Evolutionary conservation across 1,140 invertebrate species (phyloP), one percentile per base, ranked within the genome.

Genomic region (Drosophila nebulosa): DNA sequence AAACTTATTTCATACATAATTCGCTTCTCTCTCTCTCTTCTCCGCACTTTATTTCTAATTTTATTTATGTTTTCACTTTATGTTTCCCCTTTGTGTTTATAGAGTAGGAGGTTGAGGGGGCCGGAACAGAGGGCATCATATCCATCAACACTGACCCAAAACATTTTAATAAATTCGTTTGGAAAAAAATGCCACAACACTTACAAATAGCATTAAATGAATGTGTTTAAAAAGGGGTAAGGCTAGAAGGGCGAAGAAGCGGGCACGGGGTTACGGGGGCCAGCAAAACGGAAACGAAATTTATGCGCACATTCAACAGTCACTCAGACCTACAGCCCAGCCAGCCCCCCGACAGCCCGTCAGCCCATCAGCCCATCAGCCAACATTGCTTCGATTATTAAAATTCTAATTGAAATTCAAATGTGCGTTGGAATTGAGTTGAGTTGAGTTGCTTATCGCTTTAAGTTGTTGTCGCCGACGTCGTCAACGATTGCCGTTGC

Each of bases 371-470:
- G n/a, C n/a, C n/a, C n/a, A n/a, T n/a, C n/a, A 30, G 65, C 53
- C 30, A 63, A 22, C 65, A 62, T 56, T 61, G 78, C 69, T 78
- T 86, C 81, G 81, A 86, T 86, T 86, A 86, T 86, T 86, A 86
- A 88, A 86, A 88, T 88, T 86, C 81, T 86, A 86, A 86, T 86
- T 86, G 81, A 86, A 86, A 86, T 86, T 86, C 83, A 86, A 86
- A 86, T 86, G 78, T 85, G 81, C 81, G 64, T 73, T 58, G 52
- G 77, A 52, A 46, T 21, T 46, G 39, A 64, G 72, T 64, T 77
- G 78, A 64, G 80, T 63, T 78, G 72, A 46, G 39, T 78, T 74
- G 80, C 80, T 85, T 86, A 84, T 84, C 80, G 79, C 64, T 83
- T 66, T 30, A 81, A 81, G 70, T 78, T 59, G 53, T 59, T 51